Evolutionary conservation across 2,113 vertebrate species (phyloP).

Genomic region (Dolichotis patagonum): DNA sequence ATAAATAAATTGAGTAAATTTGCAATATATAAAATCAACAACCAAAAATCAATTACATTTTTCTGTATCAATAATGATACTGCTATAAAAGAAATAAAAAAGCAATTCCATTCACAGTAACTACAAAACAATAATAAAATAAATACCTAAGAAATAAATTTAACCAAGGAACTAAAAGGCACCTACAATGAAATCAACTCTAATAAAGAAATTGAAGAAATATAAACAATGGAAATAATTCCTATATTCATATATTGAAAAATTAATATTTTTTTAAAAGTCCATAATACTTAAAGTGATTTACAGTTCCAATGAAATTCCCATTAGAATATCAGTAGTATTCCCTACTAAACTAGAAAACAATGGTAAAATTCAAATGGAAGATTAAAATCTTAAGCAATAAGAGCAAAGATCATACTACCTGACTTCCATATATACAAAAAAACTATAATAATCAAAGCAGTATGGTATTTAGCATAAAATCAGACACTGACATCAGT

Average conservation of each 20-base stretch:
- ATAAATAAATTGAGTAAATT: neutral
- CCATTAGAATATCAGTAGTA: no score
- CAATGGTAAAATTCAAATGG: no score
- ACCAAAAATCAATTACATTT: neutral
- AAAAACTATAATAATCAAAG: neutral
- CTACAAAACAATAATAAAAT: neutral
- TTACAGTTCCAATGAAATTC: no score
- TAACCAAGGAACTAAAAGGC: neutral
- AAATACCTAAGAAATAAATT: neutral
- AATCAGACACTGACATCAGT: neutral
- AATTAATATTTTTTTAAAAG: neutral
- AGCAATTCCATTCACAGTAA: neutral
- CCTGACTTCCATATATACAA: neutral
- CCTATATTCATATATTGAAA: neutral
- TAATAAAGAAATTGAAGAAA: neutral
- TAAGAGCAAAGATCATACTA: neutral
- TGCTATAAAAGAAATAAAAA: neutral
- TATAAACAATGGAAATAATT: neutral
- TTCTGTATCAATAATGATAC: neutral
- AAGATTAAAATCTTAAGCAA: neutral
- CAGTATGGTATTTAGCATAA: neutral
- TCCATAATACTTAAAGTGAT: no score
- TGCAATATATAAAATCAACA: neutral
- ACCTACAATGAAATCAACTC: neutral
- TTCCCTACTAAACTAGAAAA: no score